Evolutionary conservation across 2,797 vertebrate genomes (phyloP).

Genomic region (Esox lucius): DNA sequence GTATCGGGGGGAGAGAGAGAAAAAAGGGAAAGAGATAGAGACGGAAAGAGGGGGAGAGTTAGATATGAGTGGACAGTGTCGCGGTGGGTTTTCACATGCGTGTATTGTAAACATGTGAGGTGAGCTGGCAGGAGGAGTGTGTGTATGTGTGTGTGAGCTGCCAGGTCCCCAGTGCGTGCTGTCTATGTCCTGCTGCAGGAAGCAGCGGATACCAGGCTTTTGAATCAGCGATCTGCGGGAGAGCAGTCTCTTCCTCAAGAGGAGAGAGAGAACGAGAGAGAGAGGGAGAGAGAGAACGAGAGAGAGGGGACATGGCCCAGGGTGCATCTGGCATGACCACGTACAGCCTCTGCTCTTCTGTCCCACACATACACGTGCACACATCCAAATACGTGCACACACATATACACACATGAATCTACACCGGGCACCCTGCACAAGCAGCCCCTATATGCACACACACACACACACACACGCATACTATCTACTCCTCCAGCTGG

Average conservation of each 20-base stretch:
- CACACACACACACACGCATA: background rate
- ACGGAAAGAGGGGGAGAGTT: background rate
- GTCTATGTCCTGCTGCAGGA: constrained; percentile 60
- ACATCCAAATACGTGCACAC: background rate
- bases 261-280: constrained; percentile 20
- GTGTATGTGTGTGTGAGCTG: constrained; percentile 19
- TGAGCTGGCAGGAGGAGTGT: constrained; percentile 19
- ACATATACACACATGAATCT: background rate
- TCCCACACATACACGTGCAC: constrained; percentile 9
- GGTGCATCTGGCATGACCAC: constrained; percentile 27
- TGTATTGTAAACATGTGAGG: constrained; percentile 45
- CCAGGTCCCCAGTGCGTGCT: constrained; percentile 34
- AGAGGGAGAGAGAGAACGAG: constrained; percentile 31
- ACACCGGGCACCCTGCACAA: background rate
- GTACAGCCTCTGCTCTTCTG: background rate
- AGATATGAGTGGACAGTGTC: constrained; percentile 46
- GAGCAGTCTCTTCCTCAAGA: constrained; percentile 48
- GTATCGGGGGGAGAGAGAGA: background rate
- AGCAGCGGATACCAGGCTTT: constrained; percentile 54
- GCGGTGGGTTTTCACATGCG: constrained; percentile 54
- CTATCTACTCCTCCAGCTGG: constrained; percentile 21
- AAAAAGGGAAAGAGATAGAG: background rate
- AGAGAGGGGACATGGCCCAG: constrained; percentile 15
- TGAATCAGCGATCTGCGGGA: constrained; percentile 48
- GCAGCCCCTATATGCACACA: background rate